These are phyloP conservation scores for Helicoverpa zea DNA, from an alignment of 1,140 invertebrate genomes.

Conservation along the genomic window DNA sequence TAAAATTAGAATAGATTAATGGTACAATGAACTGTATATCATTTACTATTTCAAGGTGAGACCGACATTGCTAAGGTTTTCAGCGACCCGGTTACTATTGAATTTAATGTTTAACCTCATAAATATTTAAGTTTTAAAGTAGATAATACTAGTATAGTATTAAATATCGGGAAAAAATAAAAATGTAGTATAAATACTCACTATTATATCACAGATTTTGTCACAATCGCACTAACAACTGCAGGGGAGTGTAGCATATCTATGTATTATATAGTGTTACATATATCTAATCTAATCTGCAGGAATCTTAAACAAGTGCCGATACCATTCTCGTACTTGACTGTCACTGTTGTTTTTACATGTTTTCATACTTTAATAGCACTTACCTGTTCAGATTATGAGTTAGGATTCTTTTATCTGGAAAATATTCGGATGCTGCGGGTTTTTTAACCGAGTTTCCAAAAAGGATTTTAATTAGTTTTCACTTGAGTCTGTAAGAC, in stretches of 20 bases:
- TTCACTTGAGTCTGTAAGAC: neutral
- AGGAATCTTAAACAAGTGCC: slow-evolving; percentile 27
- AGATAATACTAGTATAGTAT: neutral
- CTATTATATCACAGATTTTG: slow-evolving; percentile 28
- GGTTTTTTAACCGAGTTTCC: no score
- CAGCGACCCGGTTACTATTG: no score
- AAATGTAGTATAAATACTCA: neutral
- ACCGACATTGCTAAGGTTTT: no score
- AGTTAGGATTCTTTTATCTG: no score
- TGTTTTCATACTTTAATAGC: neutral
- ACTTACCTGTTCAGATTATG: no score
- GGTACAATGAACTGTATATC: no score
- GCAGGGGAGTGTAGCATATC: neutral
- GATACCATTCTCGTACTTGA: neutral
- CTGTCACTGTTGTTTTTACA: neutral
- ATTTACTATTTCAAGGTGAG: no score
- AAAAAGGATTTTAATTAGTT: neutral
- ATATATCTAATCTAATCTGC: slow-evolving; percentile 30
- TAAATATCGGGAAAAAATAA: neutral
- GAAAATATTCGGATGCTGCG: no score
- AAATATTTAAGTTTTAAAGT: neutral
- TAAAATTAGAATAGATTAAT: no score
- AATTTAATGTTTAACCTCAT: no score
- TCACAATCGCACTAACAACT: slow-evolving; percentile 1
- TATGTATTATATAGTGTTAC: slow-evolving; percentile 21